phyloP scores from a whole-genome alignment of 2,888 invertebrate genomes.

The Rhopalosiphum nymphaeae region DNA sequence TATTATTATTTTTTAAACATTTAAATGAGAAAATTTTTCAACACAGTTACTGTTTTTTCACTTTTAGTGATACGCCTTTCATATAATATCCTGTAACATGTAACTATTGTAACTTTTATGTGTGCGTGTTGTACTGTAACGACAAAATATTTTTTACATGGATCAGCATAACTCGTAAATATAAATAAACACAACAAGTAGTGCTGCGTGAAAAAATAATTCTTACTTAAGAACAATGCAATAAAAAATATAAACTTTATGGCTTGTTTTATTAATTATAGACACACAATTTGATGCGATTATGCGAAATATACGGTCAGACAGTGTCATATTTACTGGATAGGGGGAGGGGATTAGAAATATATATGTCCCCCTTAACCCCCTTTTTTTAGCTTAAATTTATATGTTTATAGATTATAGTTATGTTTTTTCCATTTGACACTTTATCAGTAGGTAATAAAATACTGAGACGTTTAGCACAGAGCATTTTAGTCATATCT shows the following conservation, averaged over 20 bases:
- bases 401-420: too few species aligned
- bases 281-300: neutral
- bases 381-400: too few species aligned
- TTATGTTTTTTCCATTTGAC: too few species aligned
- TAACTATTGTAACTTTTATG: neutral
- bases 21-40: neutral
- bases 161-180: neutral
- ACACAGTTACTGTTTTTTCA: neutral
- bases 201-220: neutral
- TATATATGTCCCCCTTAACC: too few species aligned
- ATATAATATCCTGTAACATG: neutral
- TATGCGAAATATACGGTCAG: neutral
- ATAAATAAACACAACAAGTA: constrained; percentile 32
- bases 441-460: too few species aligned
- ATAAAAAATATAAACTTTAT: neutral
- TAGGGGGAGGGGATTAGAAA: too few species aligned
- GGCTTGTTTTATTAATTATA: constrained; percentile 12
- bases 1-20: neutral
- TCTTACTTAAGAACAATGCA: neutral
- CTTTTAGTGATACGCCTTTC: neutral
- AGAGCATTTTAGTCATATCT: too few species aligned
- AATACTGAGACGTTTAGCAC: too few species aligned
- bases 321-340: neutral
- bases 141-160: constrained; percentile 10
- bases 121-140: neutral